Percentiles rank a stretch among this genome's conserved stretches.
phyloP scores from a whole-genome alignment of 2,888 invertebrate species.

The Sinodicranocentrus sp. region DNA sequence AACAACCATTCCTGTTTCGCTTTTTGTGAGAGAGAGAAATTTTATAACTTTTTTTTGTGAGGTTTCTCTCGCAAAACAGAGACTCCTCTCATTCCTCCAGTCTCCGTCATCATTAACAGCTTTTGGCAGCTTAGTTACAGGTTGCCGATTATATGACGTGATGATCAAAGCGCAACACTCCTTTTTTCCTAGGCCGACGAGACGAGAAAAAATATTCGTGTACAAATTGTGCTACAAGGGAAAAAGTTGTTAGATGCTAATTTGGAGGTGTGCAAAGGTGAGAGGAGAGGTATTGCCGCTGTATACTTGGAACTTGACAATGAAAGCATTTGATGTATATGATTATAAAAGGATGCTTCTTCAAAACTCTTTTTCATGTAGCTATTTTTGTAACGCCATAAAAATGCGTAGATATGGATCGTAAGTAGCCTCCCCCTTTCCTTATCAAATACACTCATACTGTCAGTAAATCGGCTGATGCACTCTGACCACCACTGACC shows the following conservation, averaged over 20 bases:
- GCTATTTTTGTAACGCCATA: too few relatives aligned
- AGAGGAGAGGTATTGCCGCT: constrained; percentile 10
- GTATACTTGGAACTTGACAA: too few relatives aligned
- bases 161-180: constrained; percentile 38
- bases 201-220: constrained; percentile 16
- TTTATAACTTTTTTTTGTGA: too few relatives aligned
- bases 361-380: too few relatives aligned
- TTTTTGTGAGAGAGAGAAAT: too few relatives aligned
- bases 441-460: too few relatives aligned
- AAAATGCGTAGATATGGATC: too few relatives aligned
- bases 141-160: constrained; percentile 36
- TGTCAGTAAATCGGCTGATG: neutral
- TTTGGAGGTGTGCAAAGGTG: constrained; percentile 42
- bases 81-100: neutral
- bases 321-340: neutral
- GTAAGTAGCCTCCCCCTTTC: too few relatives aligned
- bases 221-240: constrained; percentile 38
- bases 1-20: too few relatives aligned
- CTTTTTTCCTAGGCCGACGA: constrained; percentile 34
- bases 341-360: too few relatives aligned
- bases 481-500: constrained; percentile 1
- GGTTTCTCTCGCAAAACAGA: constrained; percentile 7
- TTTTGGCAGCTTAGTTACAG: constrained; percentile 58
- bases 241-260: constrained; percentile 43
- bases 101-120: constrained; percentile 49